These are phyloP conservation scores for Lethenteron camtschaticum DNA, from an alignment of 2,113 vertebrate genomes.

Conservation along the genomic window DNA sequence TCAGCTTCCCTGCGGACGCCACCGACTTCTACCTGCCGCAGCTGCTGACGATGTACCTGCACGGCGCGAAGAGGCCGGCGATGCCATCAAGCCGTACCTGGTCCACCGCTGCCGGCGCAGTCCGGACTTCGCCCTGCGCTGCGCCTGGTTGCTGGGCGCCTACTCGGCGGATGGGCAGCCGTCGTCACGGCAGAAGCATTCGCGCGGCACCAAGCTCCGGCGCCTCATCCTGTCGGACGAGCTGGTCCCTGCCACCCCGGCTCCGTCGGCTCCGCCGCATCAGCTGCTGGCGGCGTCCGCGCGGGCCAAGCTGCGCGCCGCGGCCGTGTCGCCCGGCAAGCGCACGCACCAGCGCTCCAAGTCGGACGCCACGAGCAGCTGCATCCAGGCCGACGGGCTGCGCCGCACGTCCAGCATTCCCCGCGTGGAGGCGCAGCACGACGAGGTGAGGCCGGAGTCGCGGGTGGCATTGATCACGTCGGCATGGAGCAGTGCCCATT, in stretches of 20 bases:
- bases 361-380: conserved; percentile 61
- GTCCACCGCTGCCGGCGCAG: conserved; percentile 85
- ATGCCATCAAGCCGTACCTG: conserved; percentile 85
- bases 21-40: conserved; percentile 86
- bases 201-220: conserved; percentile 63
- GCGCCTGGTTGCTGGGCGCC: conserved; percentile 64
- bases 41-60: conserved; percentile 93
- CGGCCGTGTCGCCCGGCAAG: conserved; percentile 57
- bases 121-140: conserved; percentile 66
- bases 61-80: conserved; percentile 86
- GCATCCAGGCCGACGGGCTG: conserved; percentile 73
- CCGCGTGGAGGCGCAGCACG: conserved; percentile 60
- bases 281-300: conserved; percentile 22
- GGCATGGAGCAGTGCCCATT: no score
- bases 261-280: conserved; percentile 25
- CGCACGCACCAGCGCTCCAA: conserved; percentile 91
- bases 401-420: conserved; percentile 88
- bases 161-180: conserved; percentile 96
- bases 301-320: conserved; percentile 1
- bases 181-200: conserved; percentile 61
- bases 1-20: conserved; percentile 58
- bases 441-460: conserved; percentile 37
- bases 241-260: conserved; percentile 34
- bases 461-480: no score
- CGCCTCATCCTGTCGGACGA: conserved; percentile 76